A percentile compares a stretch with the other conserved stretches of the same genome.
Evolutionary conservation across 2,888 invertebrate species (phyloP).

Genomic region (Ferdinandea cuprea): DNA sequence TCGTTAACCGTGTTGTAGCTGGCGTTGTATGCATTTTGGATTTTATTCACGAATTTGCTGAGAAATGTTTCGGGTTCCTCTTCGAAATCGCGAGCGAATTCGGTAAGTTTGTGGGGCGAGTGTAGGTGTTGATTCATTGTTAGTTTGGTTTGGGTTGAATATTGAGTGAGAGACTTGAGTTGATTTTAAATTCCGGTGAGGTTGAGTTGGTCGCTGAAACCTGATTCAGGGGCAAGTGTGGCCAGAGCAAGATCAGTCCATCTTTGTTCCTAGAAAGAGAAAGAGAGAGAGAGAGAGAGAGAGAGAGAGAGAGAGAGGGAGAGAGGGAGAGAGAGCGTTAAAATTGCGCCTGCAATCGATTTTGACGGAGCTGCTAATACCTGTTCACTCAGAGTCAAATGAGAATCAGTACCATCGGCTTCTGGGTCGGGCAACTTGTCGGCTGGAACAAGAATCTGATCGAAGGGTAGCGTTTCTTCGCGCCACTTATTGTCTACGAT

Average conservation of each 20-base stretch:
- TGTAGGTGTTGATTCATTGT: slow-evolving; percentile 85
- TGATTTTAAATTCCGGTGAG: slow-evolving; percentile 79
- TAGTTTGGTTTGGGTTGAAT: too few relatives aligned
- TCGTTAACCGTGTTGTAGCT: slow-evolving; percentile 82
- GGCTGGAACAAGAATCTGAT: slow-evolving; percentile 92
- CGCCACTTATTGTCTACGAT: slow-evolving; percentile 92
- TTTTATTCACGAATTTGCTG: slow-evolving; percentile 82
- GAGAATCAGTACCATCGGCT: slow-evolving; percentile 95
- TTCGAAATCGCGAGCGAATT: slow-evolving; percentile 87
- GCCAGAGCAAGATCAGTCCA: slow-evolving; percentile 86
- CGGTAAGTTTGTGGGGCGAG: slow-evolving; percentile 88
- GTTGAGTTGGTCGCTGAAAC: slow-evolving; percentile 82
- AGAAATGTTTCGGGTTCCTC: slow-evolving; percentile 82
- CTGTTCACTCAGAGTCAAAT: slow-evolving; percentile 94
- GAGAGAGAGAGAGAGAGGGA: too few relatives aligned
- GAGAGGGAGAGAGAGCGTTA: slow-evolving; percentile 11
- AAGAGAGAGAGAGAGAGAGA: too few relatives aligned
- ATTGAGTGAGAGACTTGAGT: slow-evolving; percentile 48
- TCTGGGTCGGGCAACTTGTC: slow-evolving; percentile 96
- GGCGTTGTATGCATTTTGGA: slow-evolving; percentile 82
- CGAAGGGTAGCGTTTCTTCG: slow-evolving; percentile 91
- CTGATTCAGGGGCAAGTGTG: slow-evolving; percentile 81
- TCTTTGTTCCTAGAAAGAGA: slow-evolving; percentile 85
- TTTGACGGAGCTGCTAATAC: slow-evolving; percentile 84
- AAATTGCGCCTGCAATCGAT: neutral